Base-by-base conservation (phyloP, 2,113 vertebrate species). In the Varanus salvator region DNA sequence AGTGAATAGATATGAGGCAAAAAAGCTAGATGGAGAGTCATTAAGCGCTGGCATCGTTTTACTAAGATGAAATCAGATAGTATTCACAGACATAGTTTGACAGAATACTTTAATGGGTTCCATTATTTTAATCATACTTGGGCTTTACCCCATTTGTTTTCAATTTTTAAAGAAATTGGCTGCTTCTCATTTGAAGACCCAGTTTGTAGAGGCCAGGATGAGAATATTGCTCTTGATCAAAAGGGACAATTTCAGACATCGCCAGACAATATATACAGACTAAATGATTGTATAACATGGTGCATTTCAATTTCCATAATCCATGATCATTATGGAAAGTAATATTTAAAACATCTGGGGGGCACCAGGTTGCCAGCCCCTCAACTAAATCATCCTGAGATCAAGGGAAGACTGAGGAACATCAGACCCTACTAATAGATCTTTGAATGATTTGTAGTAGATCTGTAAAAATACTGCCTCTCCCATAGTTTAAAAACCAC, bases 61-160 rank as follows among this genome's bases (percentile, higher is more conserved):
- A 78, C 38, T 52, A 48, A n/a, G 44, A 87, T 78, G 77, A 87
- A 87, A 87, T 60, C 6, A 50, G 68, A 68, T 87, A 68, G 44
- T 68, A 64, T 80, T 68, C 64, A 7, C 29, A 80, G 75, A 4
- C 60, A 34, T 87, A 48, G 81, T 68, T 68, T 64, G 34, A 23
- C 3, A 27, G 57, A 60, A 87, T 48, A 48, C 31, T 80, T 12
- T 66, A 80, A 50, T 34, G 38, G 44, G 9, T 27, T 78, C 9
- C 85, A 44, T 60, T 76, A 38, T 86, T 86, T 76, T 76, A 76
- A 76, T 86, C 54, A 57, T 86, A 23, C 85, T 48, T 60, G 34
- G 57, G 52, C 44, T 19, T 21, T 25, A 44, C 8, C 27, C 54
- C 27, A 54, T 77, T 86, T 76, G 54, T 15, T 44, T 44, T 25